Percentiles rank a stretch among this genome's conserved stretches.
These are phyloP conservation scores for Cynopterus brachyotis DNA, from an alignment of 2,113 vertebrate genomes.

Conservation along the genomic window DNA sequence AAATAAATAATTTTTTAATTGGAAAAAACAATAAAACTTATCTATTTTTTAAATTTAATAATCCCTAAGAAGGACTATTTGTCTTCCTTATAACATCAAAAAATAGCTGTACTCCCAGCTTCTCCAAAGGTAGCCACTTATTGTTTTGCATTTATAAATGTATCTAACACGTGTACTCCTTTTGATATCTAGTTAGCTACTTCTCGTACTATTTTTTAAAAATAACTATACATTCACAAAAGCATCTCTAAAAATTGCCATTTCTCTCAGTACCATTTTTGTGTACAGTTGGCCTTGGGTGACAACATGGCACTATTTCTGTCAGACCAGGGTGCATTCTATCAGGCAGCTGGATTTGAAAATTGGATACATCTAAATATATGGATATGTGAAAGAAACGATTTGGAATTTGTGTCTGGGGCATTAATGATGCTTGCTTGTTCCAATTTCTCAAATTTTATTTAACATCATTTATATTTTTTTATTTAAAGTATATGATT, in stretches of 20 bases:
- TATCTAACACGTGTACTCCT: background rate
- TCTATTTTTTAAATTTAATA: constrained; percentile 12
- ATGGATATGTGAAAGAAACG: background rate
- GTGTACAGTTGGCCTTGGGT: background rate
- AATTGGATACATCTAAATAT: background rate
- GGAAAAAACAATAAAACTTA: background rate
- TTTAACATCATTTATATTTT: background rate
- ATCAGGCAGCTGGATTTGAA: background rate
- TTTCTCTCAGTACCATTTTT: background rate
- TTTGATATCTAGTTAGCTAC: background rate
- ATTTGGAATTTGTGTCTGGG: background rate
- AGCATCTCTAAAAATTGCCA: background rate
- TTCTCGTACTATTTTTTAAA: background rate
- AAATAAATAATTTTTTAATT: background rate
- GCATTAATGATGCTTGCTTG: background rate
- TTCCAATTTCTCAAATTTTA: background rate
- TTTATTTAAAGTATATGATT: constrained; percentile 17
- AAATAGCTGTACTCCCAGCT: background rate
- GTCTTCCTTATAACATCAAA: background rate
- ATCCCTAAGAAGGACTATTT: background rate
- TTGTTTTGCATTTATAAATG: constrained; percentile 5
- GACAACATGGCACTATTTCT: background rate
- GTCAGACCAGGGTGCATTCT: background rate
- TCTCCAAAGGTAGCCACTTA: background rate
- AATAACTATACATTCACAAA: background rate